Evolutionary conservation across 2,113 vertebrate species (phyloP).

Genomic region (Asarcornis scutulata): DNA sequence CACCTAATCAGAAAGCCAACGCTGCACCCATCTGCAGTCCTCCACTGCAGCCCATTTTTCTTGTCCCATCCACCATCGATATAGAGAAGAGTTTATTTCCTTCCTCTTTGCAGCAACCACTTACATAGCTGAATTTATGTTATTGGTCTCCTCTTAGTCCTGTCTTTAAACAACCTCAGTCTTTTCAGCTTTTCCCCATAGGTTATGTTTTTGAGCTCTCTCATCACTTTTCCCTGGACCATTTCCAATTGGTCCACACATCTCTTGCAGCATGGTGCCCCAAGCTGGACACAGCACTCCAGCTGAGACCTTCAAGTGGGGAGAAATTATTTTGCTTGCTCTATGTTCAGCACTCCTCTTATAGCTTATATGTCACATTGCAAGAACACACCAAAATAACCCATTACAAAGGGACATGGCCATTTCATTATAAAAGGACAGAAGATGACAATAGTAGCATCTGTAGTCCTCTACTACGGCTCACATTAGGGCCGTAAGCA

Average conservation of each 20-base stretch:
- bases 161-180: background rate
- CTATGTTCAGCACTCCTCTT: background rate
- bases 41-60: background rate
- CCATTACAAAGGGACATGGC: accelerated
- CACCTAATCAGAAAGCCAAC: background rate
- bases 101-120: background rate
- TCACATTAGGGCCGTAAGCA: background rate
- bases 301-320: background rate
- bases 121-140: background rate
- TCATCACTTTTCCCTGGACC: background rate
- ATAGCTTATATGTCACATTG: background rate
- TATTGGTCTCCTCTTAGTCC: background rate
- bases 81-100: conserved; percentile 26
- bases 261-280: background rate
- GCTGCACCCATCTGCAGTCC: background rate
- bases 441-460: background rate
- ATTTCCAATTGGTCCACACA: background rate
- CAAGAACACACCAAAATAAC: background rate
- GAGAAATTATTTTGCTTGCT: background rate
- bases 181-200: background rate
- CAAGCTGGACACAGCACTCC: background rate
- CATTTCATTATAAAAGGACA: background rate
- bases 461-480: background rate
- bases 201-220: background rate
- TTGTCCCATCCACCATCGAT: background rate